Conservation (phyloP, 2,888 invertebrate genomes). For the Hydrotaea diabolus region DNA sequence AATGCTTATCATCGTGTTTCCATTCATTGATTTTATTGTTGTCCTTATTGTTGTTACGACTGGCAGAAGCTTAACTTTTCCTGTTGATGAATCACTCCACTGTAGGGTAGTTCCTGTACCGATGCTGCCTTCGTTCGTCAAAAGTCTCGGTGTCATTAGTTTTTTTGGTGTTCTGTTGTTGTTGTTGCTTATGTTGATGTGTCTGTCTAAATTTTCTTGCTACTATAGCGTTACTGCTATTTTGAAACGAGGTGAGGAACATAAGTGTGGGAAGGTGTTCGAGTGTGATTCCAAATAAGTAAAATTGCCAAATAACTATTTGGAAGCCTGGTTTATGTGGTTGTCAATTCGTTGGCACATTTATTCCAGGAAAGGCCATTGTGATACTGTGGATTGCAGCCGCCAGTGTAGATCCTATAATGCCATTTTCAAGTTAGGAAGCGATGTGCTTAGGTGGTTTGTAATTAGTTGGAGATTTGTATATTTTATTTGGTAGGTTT, state of each 20-base stretch:
- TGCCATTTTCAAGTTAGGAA: too few relatives aligned
- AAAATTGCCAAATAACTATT: too few relatives aligned
- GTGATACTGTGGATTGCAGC: too few relatives aligned
- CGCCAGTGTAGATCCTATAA: too few relatives aligned
- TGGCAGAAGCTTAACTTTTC: constrained; percentile 36
- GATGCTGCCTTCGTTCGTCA: neutral
- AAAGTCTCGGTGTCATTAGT: neutral
- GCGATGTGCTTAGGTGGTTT: too few relatives aligned
- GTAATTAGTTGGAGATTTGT: too few relatives aligned
- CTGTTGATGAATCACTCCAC: neutral
- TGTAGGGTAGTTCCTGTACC: constrained; percentile 34
- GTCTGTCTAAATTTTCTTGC: neutral
- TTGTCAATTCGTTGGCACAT: too few relatives aligned
- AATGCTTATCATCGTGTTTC: constrained; percentile 35
- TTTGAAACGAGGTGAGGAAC: neutral
- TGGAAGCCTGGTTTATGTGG: too few relatives aligned
- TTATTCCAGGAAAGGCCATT: too few relatives aligned
- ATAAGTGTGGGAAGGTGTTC: neutral
- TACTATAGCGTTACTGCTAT: constrained; percentile 5
- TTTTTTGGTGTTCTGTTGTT: neutral
- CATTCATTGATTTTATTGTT: constrained; percentile 22
- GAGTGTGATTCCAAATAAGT: too few relatives aligned
- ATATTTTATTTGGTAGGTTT: too few relatives aligned
- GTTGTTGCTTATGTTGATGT: neutral
- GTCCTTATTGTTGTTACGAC: constrained; percentile 38